Conservation (phyloP, 2,888 invertebrate genomes). For the Clanis bilineata region DNA sequence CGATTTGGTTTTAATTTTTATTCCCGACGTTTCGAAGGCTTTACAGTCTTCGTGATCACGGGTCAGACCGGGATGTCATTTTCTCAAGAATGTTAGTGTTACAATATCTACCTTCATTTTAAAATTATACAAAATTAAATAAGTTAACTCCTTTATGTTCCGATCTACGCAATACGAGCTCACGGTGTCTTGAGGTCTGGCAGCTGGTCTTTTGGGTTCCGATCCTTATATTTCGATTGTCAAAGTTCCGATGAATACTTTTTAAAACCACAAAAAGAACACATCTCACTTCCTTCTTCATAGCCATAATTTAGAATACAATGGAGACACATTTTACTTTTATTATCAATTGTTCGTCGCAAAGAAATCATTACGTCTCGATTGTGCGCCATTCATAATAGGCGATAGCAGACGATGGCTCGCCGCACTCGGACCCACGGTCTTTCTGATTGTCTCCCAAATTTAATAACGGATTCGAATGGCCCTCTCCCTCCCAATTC, state of each 20-base stretch:
- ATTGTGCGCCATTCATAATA: conserved; percentile 16
- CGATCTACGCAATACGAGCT: no score
- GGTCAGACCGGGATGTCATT: no score
- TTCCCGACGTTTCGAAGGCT: no score
- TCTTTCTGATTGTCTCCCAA: conserved; percentile 54
- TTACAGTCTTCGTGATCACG: no score
- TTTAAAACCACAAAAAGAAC: not conserved
- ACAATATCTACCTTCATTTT: no score
- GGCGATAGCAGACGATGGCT: conserved; percentile 33
- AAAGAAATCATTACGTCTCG: conserved; percentile 4
- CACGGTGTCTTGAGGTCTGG: no score
- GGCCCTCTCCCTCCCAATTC: conserved; percentile 41
- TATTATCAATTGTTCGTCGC: not conserved
- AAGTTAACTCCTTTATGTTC: no score
- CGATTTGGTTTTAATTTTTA: no score
- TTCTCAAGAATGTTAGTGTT: no score
- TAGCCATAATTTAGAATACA: not conserved
- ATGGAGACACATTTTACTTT: not conserved
- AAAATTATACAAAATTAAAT: no score
- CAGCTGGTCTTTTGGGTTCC: no score
- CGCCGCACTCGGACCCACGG: conserved; percentile 33
- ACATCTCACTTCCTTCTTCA: not conserved
- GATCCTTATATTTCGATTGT: no score
- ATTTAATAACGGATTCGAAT: conserved; percentile 72
- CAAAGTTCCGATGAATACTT: not conserved